Base-by-base conservation (phyloP, 2,888 invertebrate species). In the Clitarchus hookeri region DNA sequence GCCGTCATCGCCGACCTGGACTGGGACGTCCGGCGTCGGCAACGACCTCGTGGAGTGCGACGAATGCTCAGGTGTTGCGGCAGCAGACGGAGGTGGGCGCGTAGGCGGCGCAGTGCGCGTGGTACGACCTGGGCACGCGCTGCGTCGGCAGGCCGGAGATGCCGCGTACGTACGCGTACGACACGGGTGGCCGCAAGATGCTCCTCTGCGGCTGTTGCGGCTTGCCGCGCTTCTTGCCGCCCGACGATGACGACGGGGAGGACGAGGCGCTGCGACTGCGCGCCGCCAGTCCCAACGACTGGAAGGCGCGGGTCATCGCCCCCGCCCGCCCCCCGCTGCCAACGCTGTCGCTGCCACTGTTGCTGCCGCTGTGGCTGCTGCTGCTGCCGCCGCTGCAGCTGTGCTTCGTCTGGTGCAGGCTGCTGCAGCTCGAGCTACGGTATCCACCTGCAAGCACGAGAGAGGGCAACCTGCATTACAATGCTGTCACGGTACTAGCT, bases 111-210 rank as follows among this genome's bases (percentile, higher is more conserved):
- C 87, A 87, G 23, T 83, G 86, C 16, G 82, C 82, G 65, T 65
- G 65, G 85, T 86, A 86, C 86, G 91, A 93, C 88, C 95, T 93
- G 0, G 97, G 96, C 36, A 97, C 95, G 90, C 97, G 93, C 90
- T 96, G 96, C 0, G 96, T 97, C 12, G 97, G 96, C 86, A 97
- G 92, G 16, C 97, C 97, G 13, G 96, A 96, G 88, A 96, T 93
- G 83, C 97, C 97, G 88, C 95, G 95, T 2, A 96, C 95, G 91
- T 97, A 97, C 13, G 96, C 96, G 91, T 97, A 96, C 0, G 95
- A 94, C 19, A 96, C 95, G 0, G 97, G 97, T 85, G 96, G 94
- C 78, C 97, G 93, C 13, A 97, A 92, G 88, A 97, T 97, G 89
- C 95, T 94, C 90, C 96, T 96, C 0, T 96, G 96, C 86, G 94